phyloP scores from a whole-genome alignment of 2,113 vertebrate genomes.

The Nematolebias whitei region DNA sequence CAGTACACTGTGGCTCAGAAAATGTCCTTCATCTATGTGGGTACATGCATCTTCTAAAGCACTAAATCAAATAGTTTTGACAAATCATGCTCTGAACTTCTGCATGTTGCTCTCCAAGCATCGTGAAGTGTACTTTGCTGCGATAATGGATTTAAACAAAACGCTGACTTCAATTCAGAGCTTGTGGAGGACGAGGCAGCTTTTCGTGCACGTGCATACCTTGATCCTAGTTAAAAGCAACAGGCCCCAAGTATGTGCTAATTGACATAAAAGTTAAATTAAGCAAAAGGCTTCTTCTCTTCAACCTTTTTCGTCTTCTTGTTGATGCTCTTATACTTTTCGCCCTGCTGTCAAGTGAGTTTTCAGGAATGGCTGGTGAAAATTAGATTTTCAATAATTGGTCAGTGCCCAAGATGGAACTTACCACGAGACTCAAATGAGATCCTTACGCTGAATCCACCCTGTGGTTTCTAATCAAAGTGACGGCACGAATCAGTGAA shows the following conservation, averaged over 20 bases:
- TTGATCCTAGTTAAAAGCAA: neutral
- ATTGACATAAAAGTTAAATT: neutral
- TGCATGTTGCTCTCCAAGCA: neutral
- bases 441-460: neutral
- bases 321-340: neutral
- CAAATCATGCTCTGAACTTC: neutral
- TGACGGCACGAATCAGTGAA: neutral
- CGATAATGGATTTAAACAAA: neutral
- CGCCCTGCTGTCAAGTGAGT: neutral
- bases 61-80: neutral
- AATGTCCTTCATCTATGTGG: neutral
- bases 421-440: neutral
- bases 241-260: neutral
- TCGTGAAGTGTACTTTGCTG: neutral
- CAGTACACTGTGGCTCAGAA: neutral
- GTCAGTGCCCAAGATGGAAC: neutral
- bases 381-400: neutral
- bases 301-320: neutral
- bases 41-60: neutral
- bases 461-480: neutral
- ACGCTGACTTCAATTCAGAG: neutral
- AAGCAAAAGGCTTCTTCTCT: neutral
- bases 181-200: neutral
- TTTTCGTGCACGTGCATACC: neutral
- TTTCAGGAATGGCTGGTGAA: neutral